Percentiles rank a stretch among this genome's conserved stretches.
phyloP scores from a whole-genome alignment of 2,888 invertebrate genomes.

The Drosophila mayaguana region DNA sequence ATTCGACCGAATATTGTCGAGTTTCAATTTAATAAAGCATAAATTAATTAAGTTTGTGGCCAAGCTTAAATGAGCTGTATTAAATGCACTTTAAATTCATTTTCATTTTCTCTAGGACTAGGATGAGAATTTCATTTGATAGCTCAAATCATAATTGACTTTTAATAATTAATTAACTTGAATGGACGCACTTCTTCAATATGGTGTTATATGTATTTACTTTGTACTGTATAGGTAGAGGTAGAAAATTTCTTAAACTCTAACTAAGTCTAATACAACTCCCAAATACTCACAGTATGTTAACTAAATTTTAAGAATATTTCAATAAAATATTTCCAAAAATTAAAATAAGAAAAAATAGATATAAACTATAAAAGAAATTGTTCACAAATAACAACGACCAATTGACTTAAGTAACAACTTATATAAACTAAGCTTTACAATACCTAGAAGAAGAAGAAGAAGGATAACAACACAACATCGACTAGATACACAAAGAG shows the following conservation, averaged over 20 bases:
- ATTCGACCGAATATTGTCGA: constrained; percentile 10
- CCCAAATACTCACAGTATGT: background rate
- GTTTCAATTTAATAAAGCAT: background rate
- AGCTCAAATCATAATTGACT: background rate
- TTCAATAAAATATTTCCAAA: background rate
- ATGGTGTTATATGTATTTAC: too few species aligned
- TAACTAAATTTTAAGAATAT: background rate
- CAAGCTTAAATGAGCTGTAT: constrained; percentile 14
- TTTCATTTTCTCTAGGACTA: background rate
- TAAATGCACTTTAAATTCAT: constrained; percentile 1
- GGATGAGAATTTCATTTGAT: background rate
- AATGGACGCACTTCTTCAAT: too few species aligned
- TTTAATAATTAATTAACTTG: background rate
- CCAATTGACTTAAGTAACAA: background rate
- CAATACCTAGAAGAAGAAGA: background rate
- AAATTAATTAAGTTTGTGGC: background rate
- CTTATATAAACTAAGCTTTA: background rate
- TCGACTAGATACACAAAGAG: constrained; percentile 6
- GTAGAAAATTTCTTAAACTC: too few species aligned
- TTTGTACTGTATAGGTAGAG: too few species aligned
- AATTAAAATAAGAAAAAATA: background rate
- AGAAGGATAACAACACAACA: background rate
- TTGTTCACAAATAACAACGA: background rate
- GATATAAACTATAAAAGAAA: background rate
- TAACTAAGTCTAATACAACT: too few species aligned